Percentiles rank a stretch among this genome's conserved stretches.
Conservation (phyloP, 2,113 vertebrate genomes). For the Nestor notabilis region DNA sequence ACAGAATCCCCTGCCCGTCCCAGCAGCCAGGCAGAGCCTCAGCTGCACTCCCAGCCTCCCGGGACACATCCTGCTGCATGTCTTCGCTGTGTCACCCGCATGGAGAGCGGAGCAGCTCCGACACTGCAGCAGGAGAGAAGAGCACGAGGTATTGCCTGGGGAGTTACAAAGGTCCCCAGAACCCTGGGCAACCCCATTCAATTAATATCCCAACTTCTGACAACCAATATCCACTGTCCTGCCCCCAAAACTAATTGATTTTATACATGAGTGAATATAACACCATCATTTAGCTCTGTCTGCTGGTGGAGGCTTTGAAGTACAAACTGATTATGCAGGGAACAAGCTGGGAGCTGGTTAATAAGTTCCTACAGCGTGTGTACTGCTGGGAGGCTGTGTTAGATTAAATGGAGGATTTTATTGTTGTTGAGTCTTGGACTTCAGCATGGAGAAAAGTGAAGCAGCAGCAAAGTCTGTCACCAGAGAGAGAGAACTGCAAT, state of each 20-base stretch:
- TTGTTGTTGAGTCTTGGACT: background rate
- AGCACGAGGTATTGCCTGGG: background rate
- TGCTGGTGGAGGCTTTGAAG: conserved; percentile 25
- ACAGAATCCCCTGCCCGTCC: background rate
- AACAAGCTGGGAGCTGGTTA: conserved; percentile 36
- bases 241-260: conserved; percentile 52
- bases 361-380: background rate
- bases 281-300: background rate
- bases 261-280: conserved; percentile 4
- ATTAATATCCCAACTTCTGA: conserved; percentile 5
- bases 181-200: background rate
- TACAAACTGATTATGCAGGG: conserved; percentile 35
- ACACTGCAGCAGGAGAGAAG: background rate
- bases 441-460: background rate
- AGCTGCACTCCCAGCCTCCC: background rate
- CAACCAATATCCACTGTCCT: conserved; percentile 13
- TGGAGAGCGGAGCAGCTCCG: background rate
- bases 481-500: background rate
- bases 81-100: background rate
- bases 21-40: background rate
- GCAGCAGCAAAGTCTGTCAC: background rate
- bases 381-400: background rate
- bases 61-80: background rate
- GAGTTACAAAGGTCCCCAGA: background rate
- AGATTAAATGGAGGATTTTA: background rate